Base-by-base conservation (phyloP, 2,888 invertebrate genomes). In the Pristionchus maxplancki region DNA sequence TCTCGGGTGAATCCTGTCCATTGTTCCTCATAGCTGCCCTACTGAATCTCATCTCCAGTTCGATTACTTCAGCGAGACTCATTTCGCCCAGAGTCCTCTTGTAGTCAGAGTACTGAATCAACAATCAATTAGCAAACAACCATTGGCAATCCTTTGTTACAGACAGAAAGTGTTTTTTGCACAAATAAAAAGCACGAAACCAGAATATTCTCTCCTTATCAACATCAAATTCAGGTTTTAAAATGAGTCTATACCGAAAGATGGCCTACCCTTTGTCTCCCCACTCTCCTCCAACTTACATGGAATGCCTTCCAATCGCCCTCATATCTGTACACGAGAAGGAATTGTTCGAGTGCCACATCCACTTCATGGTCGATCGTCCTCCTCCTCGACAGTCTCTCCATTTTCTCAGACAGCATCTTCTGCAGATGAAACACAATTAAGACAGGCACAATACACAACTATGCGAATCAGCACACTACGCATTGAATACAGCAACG, bases 81-180 rank as follows among this genome's bases (percentile, higher is more conserved):
- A 84, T 20, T 34, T 84, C 84, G 40, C 84, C 84, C 62, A 84
- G 53, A 15, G 84, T 84, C n/a, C 62, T 11, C 58, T 84, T 84
- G 84, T 84, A 84, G 62, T 84, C 84, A 1, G 37, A 17, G 44
- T 24, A 37, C 84, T 84, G 62, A 50, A 48, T 13, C 17, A 50
- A 50, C 20, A 15, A 50, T 20, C 20, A 4, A 50, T 20, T 1
- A 50, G n/a, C 20, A 3, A 15, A 11, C 20, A 50, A 20, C 20
- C 50, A 62, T 62, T 28, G 62, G 11, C n/a, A 62, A 28, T 67
- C 31, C 15, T 31, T 15, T n/a, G 44, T 8, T 44, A n/a, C n/a
- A n/a, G n/a, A n/a, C n/a, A n/a, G n/a, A n/a, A n/a, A n/a, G n/a
- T n/a, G n/a, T n/a, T n/a, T n/a, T n/a, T n/a, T n/a, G n/a, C n/a